Conservation (phyloP, 2,888 invertebrate genomes). For the Oligia strigilis region DNA sequence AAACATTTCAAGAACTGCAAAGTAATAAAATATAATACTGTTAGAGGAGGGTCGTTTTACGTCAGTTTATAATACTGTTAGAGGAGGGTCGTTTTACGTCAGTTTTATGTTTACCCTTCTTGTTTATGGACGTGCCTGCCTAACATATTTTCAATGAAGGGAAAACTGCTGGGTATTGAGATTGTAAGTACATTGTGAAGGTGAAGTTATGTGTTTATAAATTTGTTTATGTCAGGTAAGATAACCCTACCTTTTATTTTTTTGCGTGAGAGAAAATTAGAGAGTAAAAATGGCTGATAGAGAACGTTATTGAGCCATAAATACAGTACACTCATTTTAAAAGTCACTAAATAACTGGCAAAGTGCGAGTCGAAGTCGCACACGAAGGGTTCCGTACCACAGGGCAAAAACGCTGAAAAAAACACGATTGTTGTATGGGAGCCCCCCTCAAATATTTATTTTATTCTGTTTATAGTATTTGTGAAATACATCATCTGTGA, state of each 20-base stretch:
- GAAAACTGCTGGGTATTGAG: constrained; percentile 18
- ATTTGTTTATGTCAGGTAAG: constrained; percentile 15
- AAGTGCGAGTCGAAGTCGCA: too few relatives aligned
- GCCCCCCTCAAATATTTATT: too few relatives aligned
- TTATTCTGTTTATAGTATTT: too few relatives aligned
- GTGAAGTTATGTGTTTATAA: neutral
- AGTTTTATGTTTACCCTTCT: constrained; percentile 26
- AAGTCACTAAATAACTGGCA: too few relatives aligned
- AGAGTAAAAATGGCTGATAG: neutral
- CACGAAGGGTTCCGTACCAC: too few relatives aligned
- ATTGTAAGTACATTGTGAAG: constrained; percentile 14
- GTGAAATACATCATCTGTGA: too few relatives aligned
- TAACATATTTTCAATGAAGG: neutral
- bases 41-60: constrained; percentile 11
- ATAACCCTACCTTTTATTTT: neutral
- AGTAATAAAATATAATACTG: constrained; percentile 19
- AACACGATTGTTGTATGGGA: too few relatives aligned
- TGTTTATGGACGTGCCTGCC: constrained; percentile 1
- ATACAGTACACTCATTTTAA: neutral
- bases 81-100: constrained; percentile 7
- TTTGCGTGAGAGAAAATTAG: neutral
- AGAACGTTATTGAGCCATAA: neutral
- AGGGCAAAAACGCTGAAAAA: too few relatives aligned
- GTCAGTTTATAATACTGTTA: constrained; percentile 26
- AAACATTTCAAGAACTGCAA: constrained; percentile 9